A percentile compares a stretch with the other conserved stretches of the same genome.
These are phyloP conservation scores for Petrolisthes manimaculis DNA, from an alignment of 2,888 invertebrate genomes.

Conservation along the genomic window DNA sequence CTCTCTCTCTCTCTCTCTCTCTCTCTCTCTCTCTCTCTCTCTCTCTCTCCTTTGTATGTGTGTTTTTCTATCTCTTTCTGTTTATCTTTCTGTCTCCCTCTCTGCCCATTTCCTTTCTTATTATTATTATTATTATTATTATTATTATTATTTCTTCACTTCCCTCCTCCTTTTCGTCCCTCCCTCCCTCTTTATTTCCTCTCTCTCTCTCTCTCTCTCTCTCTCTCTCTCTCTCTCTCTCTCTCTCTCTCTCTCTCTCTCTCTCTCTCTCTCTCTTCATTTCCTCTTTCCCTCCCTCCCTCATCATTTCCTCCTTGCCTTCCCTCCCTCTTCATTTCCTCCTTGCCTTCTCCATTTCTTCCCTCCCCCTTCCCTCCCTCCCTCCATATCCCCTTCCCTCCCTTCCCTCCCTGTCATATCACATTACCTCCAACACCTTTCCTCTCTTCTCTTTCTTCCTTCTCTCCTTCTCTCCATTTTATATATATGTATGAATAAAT, in stretches of 20 bases:
- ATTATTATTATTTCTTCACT: not conserved
- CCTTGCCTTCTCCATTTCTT: not conserved
- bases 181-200: not conserved
- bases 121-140: no score
- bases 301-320: not conserved
- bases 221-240: constrained; percentile 15
- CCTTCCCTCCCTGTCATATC: not conserved
- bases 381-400: not conserved
- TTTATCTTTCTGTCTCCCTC: not conserved
- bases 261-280: not conserved
- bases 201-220: constrained; percentile 11
- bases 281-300: not conserved
- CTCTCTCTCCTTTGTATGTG: not conserved
- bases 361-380: not conserved
- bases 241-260: not conserved
- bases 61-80: not conserved
- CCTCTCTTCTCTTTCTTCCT: not conserved
- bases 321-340: not conserved
- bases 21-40: not conserved
- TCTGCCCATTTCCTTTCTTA: not conserved
- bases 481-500: no score
- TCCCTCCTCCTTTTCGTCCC: not conserved
- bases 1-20: not conserved
- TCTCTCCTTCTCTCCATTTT: not conserved
- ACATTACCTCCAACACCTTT: not conserved